These are phyloP conservation scores for Rhincodon typus DNA, from an alignment of 2,797 vertebrate species.

Conservation along the genomic window DNA sequence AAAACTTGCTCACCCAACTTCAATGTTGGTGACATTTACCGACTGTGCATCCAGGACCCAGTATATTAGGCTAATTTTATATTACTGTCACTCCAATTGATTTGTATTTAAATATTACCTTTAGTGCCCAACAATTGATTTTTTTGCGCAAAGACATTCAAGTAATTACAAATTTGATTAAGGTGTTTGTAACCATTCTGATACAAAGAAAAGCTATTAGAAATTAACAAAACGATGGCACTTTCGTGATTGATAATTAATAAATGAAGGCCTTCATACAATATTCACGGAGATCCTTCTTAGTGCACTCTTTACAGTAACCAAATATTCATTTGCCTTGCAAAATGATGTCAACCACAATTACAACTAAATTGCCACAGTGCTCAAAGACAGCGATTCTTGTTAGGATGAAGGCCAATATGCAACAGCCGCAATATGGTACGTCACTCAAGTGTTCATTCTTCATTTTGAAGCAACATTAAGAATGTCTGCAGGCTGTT, in stretches of 20 bases:
- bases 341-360: neutral
- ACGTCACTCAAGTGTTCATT: neutral
- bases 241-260: neutral
- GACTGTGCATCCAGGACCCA: neutral
- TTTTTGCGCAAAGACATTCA: neutral
- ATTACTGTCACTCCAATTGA: neutral
- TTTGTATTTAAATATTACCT: neutral
- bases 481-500: neutral
- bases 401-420: neutral
- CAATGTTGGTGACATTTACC: neutral
- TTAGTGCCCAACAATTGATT: neutral
- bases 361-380: neutral
- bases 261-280: neutral
- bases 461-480: neutral
- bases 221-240: neutral
- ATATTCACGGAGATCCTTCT: neutral
- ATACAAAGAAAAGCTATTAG: neutral
- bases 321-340: neutral
- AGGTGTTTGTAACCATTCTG: neutral
- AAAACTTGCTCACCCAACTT: neutral
- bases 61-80: neutral
- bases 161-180: neutral
- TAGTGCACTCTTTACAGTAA: neutral
- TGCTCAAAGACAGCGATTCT: neutral
- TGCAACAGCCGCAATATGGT: neutral